Percentiles rank a stretch among this genome's conserved stretches.
These are phyloP conservation scores for Tachysurus vachellii DNA, from an alignment of 2,113 vertebrate species.

Conservation along the genomic window DNA sequence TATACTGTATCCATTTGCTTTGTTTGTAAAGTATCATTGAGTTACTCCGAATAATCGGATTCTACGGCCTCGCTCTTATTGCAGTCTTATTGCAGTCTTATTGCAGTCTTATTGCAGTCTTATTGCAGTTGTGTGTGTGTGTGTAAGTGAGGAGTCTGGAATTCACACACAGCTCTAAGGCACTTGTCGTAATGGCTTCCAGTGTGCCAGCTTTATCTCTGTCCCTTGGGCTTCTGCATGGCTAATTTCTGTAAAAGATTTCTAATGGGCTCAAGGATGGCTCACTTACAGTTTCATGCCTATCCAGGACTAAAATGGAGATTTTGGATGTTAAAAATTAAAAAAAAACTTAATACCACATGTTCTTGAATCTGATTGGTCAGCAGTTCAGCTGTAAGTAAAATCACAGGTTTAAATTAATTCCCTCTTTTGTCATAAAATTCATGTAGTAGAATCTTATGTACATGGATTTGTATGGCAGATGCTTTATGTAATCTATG, in stretches of 20 bases:
- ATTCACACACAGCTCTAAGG: constrained; percentile 33
- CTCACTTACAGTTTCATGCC: constrained; percentile 24
- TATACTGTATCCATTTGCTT: not conserved
- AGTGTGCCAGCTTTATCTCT: constrained; percentile 43
- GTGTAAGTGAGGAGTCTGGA: constrained; percentile 21
- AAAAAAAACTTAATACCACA: not conserved
- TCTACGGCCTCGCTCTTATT: constrained; percentile 5
- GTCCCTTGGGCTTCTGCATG: constrained; percentile 36
- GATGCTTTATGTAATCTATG: not conserved
- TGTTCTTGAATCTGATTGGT: constrained; percentile 2
- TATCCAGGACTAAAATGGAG: not conserved
- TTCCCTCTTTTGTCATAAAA: not conserved
- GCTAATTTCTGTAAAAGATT: constrained; percentile 35
- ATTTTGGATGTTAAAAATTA: not conserved
- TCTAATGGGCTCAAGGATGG: constrained; percentile 14
- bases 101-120: constrained; percentile 10
- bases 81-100: constrained; percentile 13
- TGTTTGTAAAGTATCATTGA: constrained; percentile 17
- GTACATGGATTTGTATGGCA: not conserved
- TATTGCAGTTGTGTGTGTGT: constrained; percentile 17
- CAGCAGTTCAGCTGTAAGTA: not conserved
- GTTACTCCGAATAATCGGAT: constrained; percentile 9
- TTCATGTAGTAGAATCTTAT: not conserved
- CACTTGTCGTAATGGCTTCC: constrained; percentile 32
- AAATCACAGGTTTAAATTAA: not conserved